Evolutionary conservation across 2,888 invertebrate species (phyloP).

Genomic region (Watsonalla cultraria): DNA sequence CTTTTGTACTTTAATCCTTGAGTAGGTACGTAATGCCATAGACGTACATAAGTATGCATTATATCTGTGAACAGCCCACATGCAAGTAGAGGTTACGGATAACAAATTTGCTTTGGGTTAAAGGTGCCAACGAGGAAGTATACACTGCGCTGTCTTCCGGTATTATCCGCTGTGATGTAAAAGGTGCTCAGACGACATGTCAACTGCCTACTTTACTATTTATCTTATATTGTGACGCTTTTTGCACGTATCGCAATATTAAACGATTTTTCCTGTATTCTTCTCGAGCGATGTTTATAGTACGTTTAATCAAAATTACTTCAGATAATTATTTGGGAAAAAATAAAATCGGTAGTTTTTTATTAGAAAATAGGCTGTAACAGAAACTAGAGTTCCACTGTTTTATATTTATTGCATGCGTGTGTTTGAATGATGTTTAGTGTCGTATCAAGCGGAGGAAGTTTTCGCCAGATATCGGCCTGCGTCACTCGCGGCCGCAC

Average conservation of each 20-base stretch:
- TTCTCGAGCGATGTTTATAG: no score
- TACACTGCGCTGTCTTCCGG: constrained; percentile 31
- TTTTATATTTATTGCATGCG: no score
- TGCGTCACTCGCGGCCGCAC: constrained; percentile 11
- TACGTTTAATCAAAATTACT: no score
- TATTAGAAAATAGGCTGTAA: no score
- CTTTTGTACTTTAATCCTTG: not conserved
- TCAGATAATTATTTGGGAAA: no score
- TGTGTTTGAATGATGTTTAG: no score
- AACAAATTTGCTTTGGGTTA: constrained; percentile 23
- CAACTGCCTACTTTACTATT: constrained; percentile 14
- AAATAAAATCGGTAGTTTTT: no score
- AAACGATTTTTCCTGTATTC: no score
- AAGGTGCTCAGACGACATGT: constrained; percentile 21
- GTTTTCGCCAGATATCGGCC: constrained; percentile 5
- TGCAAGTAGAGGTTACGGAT: constrained; percentile 13
- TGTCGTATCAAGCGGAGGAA: constrained; percentile 4
- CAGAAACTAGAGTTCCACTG: no score
- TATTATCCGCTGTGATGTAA: constrained; percentile 34
- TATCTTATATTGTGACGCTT: constrained; percentile 11
- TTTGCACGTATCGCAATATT: constrained; percentile 1
- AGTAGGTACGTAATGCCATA: no score
- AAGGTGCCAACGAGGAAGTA: constrained; percentile 44
- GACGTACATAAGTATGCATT: not conserved
- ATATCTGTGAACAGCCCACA: constrained; percentile 6